Percentiles rank a stretch among this genome's conserved stretches.
phyloP scores from a whole-genome alignment of 2,113 vertebrate genomes.

The Vireo altiloquus region DNA sequence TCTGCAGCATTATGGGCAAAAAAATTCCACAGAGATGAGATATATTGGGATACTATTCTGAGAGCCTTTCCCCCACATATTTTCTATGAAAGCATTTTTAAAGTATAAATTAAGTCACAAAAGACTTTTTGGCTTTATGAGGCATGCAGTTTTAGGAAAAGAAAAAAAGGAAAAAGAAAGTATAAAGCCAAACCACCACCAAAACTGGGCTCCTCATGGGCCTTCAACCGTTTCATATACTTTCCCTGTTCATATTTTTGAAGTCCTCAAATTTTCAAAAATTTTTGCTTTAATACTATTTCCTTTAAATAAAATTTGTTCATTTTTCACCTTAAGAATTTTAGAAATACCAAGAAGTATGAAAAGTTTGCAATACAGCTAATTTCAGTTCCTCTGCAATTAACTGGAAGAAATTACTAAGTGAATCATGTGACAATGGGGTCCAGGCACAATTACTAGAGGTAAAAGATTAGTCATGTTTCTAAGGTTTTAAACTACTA shows the following conservation, averaged over 20 bases:
- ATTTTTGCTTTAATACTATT: not conserved
- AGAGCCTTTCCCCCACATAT: not conserved
- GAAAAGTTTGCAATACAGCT: fast-evolving
- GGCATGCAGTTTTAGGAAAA: not conserved
- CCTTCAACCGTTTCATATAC: not conserved
- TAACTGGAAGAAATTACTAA: not conserved
- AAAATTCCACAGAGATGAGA: not conserved
- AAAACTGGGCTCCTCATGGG: not conserved
- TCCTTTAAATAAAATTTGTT: not conserved
- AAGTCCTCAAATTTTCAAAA: not conserved
- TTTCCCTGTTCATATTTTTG: not conserved
- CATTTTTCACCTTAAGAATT: not conserved
- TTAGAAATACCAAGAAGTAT: not conserved
- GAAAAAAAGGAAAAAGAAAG: too few relatives aligned
- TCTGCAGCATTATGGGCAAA: not conserved
- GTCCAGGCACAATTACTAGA: not conserved
- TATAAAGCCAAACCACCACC: not conserved
- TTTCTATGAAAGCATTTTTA: not conserved
- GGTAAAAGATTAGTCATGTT: not conserved
- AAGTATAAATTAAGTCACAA: not conserved
- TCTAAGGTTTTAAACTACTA: not conserved
- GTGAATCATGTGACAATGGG: not conserved
- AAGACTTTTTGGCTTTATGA: not conserved
- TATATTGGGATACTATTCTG: not conserved
- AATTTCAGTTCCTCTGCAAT: not conserved